Evolutionary conservation across 1,140 invertebrate species (phyloP), one percentile per base, ranked within the genome.

Genomic region (honey bee (Apis mellifera)): DNA sequence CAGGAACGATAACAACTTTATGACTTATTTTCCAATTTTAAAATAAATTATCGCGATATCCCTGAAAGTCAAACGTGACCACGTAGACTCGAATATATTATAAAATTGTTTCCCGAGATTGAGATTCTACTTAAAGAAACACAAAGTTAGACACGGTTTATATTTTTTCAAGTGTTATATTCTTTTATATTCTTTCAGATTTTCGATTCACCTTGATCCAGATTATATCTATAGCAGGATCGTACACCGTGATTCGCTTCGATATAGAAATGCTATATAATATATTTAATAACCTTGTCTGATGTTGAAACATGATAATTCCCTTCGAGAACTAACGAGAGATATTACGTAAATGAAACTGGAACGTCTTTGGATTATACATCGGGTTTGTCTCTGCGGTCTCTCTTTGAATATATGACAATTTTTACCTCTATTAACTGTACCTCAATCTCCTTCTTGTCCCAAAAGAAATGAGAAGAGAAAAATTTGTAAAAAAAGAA

Each of bases 191-290:
- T 32, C 32, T 32, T 32, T 84, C 71, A 70, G n/a, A 57, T 84
- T 84, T 81, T 71, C 74, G 17, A 78, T 48, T 84, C 71, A 84
- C 78, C 82, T 84, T 71, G 78, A 75, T 64, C 71, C 52, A 68
- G 60, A 83, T 83, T 73, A 59, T 5, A 59, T 5, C 54, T 23
- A 19, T 17, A 48, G 54, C 50, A 17, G 26, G 2, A n/a, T 12
- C 21, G 7, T 57, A 65, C 69, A 65, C 69, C 66, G 21, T 78
- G 81, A 83, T 78, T 72, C 81, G 71, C 52, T 64, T 32, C 62
- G 52, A 66, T 52, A 75, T 81, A 54, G 54, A 81, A 81, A 81
- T 81, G 42, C 8, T 75, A 68, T 75, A 75, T 75, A 81, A 75
- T 75, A 68, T 65, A 64, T 75, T 81, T 80, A 80, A 65, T 71